These are phyloP conservation scores for Cephus pulcher DNA, from an alignment of 2,888 invertebrate species.

Conservation along the genomic window DNA sequence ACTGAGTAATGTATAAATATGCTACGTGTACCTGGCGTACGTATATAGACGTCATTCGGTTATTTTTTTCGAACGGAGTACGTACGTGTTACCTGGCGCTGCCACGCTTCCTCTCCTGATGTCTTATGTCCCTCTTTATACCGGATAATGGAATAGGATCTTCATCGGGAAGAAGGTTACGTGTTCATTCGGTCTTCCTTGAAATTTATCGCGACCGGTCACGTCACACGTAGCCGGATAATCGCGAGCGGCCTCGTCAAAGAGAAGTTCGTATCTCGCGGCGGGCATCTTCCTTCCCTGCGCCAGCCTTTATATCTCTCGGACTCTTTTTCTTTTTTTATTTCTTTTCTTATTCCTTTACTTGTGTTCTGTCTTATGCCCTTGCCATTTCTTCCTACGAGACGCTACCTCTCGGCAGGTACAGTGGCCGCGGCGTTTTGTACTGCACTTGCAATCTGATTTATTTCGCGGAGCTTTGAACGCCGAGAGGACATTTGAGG, in stretches of 20 bases:
- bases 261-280: background rate
- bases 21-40: background rate
- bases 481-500: background rate
- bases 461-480: background rate
- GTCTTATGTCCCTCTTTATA: background rate
- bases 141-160: background rate
- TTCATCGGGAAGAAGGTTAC: background rate
- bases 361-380: background rate
- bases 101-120: background rate
- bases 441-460: background rate
- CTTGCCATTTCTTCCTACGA: background rate
- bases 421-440: background rate
- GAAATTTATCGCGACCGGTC: conserved; percentile 4
- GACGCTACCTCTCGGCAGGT: background rate
- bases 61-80: background rate
- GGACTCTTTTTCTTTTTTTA: background rate
- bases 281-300: background rate
- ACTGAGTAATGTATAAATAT: background rate
- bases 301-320: background rate
- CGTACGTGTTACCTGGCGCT: background rate
- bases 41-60: background rate
- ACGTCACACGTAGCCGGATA: conserved; percentile 1
- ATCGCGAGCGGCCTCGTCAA: conserved; percentile 6
- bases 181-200: conserved; percentile 6
- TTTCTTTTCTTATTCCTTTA: background rate